Evolutionary conservation across 2,113 vertebrate genomes (phyloP), one percentile per base, ranked within the genome.

Genomic region (Gadus macrocephalus): DNA sequence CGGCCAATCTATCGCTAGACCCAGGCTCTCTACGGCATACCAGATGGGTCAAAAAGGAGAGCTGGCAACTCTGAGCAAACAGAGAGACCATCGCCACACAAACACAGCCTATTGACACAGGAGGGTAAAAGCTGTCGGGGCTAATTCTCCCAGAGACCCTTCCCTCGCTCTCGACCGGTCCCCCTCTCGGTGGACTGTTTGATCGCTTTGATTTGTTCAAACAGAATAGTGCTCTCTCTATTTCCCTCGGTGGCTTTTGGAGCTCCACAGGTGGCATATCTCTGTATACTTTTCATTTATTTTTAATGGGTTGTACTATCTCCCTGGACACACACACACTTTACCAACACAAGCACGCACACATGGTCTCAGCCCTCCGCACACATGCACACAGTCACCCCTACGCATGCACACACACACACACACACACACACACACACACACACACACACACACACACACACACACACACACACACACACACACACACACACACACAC

Each of bases 201-300:
- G 86, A 89, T 83, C 81, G 78, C 77, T 78, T 75, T 86, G 85
- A 88, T 84, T 81, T 79, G 73, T 78, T 84, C 86, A 88, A 88
- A 90, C 83, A 87, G 67, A 70, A 53, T 66, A 12, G 14, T 31
- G 60, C 67, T 66, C 69, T 55, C 53, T 75, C 59, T 86, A 68
- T 86, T 85, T 81, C 78, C 80, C 5, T 11, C 70, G 73, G 79
- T 81, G 82, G 83, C 77, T 53, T 71, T 78, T 27, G 5, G 62
- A 66, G 38, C 78, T 77, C 81, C 73, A 79, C 81, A 84, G 81
- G 85, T 87, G 82, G 62, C 27, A 0, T 14, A 25, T 82, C 77
- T 75, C 65, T 4, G 83, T 90, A 81, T 87, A 71, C 83, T 75
- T 88, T 88, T 84, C 83, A 89, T 90, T 84, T 84, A 82, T 87